phyloP scores from a whole-genome alignment of 2,113 vertebrate genomes.

The Gasterosteus nipponicus region DNA sequence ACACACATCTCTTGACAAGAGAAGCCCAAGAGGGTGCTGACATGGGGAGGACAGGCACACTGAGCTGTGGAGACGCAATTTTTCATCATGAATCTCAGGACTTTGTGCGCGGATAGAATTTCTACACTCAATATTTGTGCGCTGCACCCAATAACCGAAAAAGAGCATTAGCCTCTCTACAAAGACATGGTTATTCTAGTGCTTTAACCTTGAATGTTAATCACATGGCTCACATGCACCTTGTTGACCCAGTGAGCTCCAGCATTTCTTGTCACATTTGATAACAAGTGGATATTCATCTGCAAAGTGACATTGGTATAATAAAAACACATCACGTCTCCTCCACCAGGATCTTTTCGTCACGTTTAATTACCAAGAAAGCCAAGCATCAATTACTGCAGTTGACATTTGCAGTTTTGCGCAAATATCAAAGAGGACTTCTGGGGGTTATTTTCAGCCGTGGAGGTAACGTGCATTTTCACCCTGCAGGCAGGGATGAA shows the following conservation, averaged over 20 bases:
- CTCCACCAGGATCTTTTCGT: conserved; percentile 5
- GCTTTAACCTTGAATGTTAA: conserved; percentile 4
- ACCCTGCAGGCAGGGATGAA: conserved; percentile 74
- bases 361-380: conserved; percentile 19
- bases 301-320: conserved; percentile 8
- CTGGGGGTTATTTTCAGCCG: conserved; percentile 68
- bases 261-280: conserved; percentile 2
- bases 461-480: conserved; percentile 71
- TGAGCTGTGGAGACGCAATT: too few species aligned
- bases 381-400: conserved; percentile 55
- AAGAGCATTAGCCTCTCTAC: neutral
- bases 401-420: conserved; percentile 66
- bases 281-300: conserved; percentile 34
- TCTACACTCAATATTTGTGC: neutral
- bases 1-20: neutral
- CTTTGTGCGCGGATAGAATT: neutral
- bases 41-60: too few species aligned
- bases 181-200: neutral
- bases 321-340: neutral
- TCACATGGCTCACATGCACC: conserved; percentile 6
- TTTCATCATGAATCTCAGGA: neutral
- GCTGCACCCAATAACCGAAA: neutral
- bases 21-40: neutral
- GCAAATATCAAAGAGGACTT: conserved; percentile 69
- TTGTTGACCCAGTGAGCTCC: conserved; percentile 23